Evolutionary conservation across 2,113 vertebrate species (phyloP).

Genomic region (Malaclemys terrapin): DNA sequence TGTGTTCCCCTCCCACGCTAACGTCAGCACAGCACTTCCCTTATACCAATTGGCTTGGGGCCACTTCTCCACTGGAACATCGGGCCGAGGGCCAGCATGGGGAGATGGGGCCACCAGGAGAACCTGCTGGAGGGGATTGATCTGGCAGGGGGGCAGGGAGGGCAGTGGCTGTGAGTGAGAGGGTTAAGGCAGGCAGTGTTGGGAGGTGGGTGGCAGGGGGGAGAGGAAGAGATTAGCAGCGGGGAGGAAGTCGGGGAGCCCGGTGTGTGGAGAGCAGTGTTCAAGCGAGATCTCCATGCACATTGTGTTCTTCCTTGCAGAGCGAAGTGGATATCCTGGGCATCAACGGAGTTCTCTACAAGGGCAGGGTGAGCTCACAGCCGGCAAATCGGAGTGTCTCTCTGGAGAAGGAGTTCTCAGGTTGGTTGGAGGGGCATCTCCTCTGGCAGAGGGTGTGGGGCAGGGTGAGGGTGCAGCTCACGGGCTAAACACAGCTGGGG

Average conservation of each 20-base stretch:
- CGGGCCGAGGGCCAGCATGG: not conserved
- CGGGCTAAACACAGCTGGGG: not conserved
- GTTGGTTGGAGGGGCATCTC: not conserved
- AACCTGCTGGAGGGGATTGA: not conserved
- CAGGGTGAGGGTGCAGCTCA: not conserved
- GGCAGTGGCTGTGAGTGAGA: not conserved
- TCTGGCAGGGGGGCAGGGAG: not conserved
- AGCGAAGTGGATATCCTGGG: conserved; percentile 76
- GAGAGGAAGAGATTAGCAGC: not conserved
- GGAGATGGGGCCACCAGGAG: not conserved
- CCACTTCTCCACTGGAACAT: not conserved
- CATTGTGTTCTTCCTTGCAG: conserved; percentile 21
- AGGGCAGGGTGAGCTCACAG: conserved; percentile 56
- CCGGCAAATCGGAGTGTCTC: fast-evolving
- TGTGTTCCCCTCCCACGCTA: not conserved
- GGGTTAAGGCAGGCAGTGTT: not conserved
- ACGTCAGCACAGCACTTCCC: not conserved
- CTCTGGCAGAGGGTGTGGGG: fast-evolving
- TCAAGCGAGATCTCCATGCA: fast-evolving
- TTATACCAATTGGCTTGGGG: not conserved
- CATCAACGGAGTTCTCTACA: conserved; percentile 71
- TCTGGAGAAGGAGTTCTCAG: conserved; percentile 37
- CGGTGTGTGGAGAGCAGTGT: not conserved
- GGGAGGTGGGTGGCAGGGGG: not conserved
- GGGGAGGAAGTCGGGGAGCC: not conserved